phyloP scores from a whole-genome alignment of 2,888 invertebrate species.

The Phyllotreta striolata region DNA sequence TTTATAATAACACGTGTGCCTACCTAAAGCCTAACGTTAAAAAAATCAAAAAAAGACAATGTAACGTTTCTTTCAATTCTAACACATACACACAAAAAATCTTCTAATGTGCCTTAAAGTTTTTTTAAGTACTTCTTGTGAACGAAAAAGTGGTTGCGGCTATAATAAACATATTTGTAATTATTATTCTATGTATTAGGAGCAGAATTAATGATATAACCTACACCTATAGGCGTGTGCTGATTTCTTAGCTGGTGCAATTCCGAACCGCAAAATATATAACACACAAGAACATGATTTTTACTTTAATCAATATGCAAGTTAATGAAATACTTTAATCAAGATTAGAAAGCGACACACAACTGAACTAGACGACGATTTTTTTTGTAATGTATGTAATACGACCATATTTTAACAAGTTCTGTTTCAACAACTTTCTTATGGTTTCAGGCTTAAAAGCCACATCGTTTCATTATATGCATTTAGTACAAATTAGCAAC shows the following conservation, averaged over 20 bases:
- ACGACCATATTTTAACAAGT: slow-evolving; percentile 26
- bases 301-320: slow-evolving; percentile 27
- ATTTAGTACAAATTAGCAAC: too few relatives aligned
- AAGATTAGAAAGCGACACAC: slow-evolving; percentile 30
- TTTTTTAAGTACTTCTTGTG: neutral
- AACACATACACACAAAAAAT: too few relatives aligned
- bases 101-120: neutral
- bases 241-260: slow-evolving; percentile 19
- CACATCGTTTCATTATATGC: neutral
- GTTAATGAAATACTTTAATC: slow-evolving; percentile 31
- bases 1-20: too few relatives aligned
- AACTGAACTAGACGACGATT: slow-evolving; percentile 26
- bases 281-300: slow-evolving; percentile 21
- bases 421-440: slow-evolving; percentile 29
- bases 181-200: slow-evolving; percentile 26
- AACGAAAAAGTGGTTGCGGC: slow-evolving; percentile 13
- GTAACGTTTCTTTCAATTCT: too few relatives aligned
- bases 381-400: slow-evolving; percentile 24
- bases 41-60: too few relatives aligned
- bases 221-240: slow-evolving; percentile 25
- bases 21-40: too few relatives aligned
- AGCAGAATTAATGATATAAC: slow-evolving; percentile 23
- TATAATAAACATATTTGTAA: slow-evolving; percentile 12
- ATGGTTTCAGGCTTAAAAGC: slow-evolving; percentile 23
- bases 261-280: slow-evolving; percentile 21